phyloP scores from a whole-genome alignment of 2,888 invertebrate species.

The Archips crataeganus region DNA sequence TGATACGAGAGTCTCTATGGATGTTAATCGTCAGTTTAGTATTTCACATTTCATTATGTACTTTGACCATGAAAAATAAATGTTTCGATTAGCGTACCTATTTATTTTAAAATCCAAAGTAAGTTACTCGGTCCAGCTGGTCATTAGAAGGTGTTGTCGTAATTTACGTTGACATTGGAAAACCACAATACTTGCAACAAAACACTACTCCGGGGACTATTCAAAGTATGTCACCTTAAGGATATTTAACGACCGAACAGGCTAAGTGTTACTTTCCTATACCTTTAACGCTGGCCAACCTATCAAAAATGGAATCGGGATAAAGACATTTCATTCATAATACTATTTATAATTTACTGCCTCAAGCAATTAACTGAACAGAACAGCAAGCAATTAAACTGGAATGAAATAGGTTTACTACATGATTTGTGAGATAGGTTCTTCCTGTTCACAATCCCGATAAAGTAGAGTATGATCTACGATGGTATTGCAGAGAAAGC shows the following conservation, averaged over 20 bases:
- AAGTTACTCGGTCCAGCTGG: neutral
- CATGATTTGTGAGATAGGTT: constrained; percentile 25
- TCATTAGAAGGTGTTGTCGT: neutral
- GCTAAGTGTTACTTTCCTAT: neutral
- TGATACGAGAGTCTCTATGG: too few relatives aligned
- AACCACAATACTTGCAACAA: neutral
- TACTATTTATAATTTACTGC: constrained; percentile 26
- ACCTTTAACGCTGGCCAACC: neutral
- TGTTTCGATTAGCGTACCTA: too few relatives aligned
- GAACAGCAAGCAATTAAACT: constrained; percentile 26
- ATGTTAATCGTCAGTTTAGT: too few relatives aligned
- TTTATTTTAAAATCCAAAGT: neutral
- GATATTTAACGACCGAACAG: neutral
- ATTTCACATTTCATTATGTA: too few relatives aligned
- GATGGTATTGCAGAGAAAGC: constrained; percentile 10
- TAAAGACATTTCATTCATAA: constrained; percentile 12
- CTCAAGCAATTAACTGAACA: constrained; percentile 12
- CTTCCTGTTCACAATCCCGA: constrained; percentile 18
- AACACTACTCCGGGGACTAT: neutral
- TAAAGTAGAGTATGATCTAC: constrained; percentile 19
- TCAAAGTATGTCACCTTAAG: neutral
- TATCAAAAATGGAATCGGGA: constrained; percentile 3
- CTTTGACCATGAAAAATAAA: too few relatives aligned
- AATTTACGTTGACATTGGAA: neutral
- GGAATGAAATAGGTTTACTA: constrained; percentile 26